Conservation (phyloP, 2,797 vertebrate genomes). For the Alosa sapidissima region DNA sequence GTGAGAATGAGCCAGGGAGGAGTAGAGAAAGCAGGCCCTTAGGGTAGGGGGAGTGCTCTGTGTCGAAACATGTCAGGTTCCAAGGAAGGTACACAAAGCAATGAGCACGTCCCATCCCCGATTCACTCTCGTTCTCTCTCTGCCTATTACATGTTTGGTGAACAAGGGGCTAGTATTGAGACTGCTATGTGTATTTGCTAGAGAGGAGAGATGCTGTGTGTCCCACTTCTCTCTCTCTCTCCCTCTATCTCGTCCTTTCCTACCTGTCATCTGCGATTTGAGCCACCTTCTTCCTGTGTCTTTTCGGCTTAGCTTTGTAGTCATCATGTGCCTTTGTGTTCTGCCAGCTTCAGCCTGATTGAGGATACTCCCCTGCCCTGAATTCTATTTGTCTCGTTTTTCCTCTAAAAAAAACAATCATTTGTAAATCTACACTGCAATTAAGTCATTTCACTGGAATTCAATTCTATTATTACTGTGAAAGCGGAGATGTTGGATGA, state of each 20-base stretch:
- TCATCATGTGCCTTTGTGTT: not conserved
- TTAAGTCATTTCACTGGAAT: slow-evolving; percentile 72
- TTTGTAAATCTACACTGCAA: slow-evolving; percentile 67
- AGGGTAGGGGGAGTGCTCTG: slow-evolving; percentile 51
- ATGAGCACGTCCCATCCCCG: slow-evolving; percentile 60
- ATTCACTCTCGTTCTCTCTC: not conserved
- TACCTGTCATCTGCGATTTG: slow-evolving; percentile 27
- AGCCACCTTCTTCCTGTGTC: slow-evolving; percentile 24
- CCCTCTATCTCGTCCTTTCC: not conserved
- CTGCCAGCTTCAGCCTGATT: not conserved
- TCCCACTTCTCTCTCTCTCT: slow-evolving; percentile 47
- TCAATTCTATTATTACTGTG: slow-evolving; percentile 45
- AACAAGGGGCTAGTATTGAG: not conserved
- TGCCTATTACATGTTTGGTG: not conserved
- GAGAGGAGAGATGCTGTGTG: not conserved
- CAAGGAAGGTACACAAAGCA: slow-evolving; percentile 65
- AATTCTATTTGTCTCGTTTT: slow-evolving; percentile 47
- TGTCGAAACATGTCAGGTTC: slow-evolving; percentile 65
- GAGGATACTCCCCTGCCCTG: slow-evolving; percentile 31
- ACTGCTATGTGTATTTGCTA: not conserved
- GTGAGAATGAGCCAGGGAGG: slow-evolving; percentile 28
- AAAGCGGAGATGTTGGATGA: slow-evolving; percentile 52
- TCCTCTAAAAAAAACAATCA: slow-evolving; percentile 57
- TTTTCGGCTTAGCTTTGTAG: slow-evolving; percentile 20
- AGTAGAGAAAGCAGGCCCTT: slow-evolving; percentile 55